These are phyloP conservation scores for Hozukius guyotensis DNA, from an alignment of 2,797 vertebrate genomes.

Conservation along the genomic window DNA sequence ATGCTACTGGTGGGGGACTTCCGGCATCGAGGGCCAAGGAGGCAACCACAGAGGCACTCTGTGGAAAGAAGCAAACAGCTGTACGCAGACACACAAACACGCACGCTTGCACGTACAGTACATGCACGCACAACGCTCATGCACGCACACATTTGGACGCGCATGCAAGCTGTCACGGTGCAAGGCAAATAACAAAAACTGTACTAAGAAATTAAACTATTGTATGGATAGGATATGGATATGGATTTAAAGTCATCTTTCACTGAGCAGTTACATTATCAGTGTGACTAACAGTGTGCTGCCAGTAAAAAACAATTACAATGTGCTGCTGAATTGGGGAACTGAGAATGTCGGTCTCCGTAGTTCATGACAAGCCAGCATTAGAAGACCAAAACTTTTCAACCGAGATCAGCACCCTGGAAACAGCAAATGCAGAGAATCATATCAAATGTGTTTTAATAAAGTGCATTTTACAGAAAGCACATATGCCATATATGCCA, in stretches of 20 bases:
- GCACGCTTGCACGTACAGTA: conserved; percentile 24
- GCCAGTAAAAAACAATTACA: conserved; percentile 82
- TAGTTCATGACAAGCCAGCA: conserved; percentile 80
- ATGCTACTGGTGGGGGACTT: conserved; percentile 78
- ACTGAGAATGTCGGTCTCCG: conserved; percentile 86
- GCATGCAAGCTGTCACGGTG: not conserved
- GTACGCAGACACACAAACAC: conserved; percentile 61
- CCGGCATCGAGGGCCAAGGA: conserved; percentile 69
- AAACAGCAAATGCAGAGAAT: conserved; percentile 43
- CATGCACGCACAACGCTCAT: not conserved
- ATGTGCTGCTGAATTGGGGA: conserved; percentile 84
- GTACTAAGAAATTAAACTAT: not conserved
- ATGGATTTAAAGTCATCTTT: conserved; percentile 7
- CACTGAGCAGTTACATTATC: conserved; percentile 37
- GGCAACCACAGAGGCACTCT: conserved; percentile 66
- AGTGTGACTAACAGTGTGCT: conserved; percentile 77
- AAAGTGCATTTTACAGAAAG: not conserved
- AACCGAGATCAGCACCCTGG: conserved; percentile 68
- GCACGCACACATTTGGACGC: not conserved
- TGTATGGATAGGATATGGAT: not conserved
- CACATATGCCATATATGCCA: not conserved
- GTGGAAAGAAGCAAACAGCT: conserved; percentile 73
- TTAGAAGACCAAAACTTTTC: conserved; percentile 67
- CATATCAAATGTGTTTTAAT: not conserved
- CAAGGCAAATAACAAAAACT: not conserved